These are phyloP conservation scores for Gymnopithys bicolor DNA, from an alignment of 2,797 vertebrate genomes.

Conservation along the genomic window DNA sequence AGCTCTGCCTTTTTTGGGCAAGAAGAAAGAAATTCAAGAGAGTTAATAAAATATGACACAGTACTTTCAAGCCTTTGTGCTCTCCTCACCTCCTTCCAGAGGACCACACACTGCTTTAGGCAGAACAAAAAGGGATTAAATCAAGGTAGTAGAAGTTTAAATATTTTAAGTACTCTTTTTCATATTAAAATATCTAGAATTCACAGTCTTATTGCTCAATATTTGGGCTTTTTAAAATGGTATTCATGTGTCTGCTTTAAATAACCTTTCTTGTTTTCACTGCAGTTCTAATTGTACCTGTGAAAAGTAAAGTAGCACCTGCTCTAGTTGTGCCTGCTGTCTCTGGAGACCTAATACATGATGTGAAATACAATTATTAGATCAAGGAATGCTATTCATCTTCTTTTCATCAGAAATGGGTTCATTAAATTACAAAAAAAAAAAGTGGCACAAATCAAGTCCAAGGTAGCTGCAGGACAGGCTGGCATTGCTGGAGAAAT, in stretches of 20 bases:
- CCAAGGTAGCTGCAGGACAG: neutral
- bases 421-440: constrained; percentile 5
- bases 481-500: neutral
- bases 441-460: neutral
- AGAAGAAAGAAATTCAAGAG: neutral
- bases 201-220: neutral
- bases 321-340: neutral
- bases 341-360: neutral
- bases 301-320: constrained; percentile 29
- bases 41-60: neutral
- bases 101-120: neutral
- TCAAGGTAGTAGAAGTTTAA: neutral
- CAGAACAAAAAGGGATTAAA: constrained; percentile 17
- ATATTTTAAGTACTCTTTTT: constrained; percentile 33
- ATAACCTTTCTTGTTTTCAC: neutral
- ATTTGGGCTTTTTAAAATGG: neutral
- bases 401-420: constrained; percentile 3
- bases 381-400: constrained; percentile 9
- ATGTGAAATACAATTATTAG: constrained; percentile 9
- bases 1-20: constrained; percentile 5
- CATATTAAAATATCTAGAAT: neutral
- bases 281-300: constrained; percentile 8
- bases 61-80: neutral
- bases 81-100: neutral
- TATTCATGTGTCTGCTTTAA: neutral